Base-by-base conservation (phyloP, 2,113 vertebrate species). In the Ariopsis seemanni region DNA sequence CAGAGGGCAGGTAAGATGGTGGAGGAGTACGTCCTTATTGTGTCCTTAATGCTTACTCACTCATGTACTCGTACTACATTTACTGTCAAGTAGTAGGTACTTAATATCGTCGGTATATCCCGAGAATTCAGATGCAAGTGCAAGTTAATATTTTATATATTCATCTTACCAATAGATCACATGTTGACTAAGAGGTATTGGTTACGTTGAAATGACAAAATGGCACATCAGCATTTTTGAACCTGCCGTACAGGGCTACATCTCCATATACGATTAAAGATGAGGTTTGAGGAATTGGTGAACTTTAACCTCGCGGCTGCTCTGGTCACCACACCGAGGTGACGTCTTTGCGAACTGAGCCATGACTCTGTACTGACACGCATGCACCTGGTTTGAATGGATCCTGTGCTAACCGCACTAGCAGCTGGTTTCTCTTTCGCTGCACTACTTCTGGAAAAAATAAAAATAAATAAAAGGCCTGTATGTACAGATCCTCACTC, bases 301-400 rank as follows among this genome's bases (percentile, higher is more conserved):
- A 57, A 79, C 72, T 48, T 86, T 80, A 27, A 58, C 79, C 50
- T 18, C 50, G 63, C 17, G 58, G 85, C 55, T 11, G 27, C 14
- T 0, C 20, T 20, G n/a, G 75, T 67, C 18, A 52, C 34, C 9
- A 20, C 53, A 18, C 5, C 1, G 22, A n/a, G 22, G 57, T 57
- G 11, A 22, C 17, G 4, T 30, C 17, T 58, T 17, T 55, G 22
- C 1, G 42, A 15, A 57, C 50, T 14, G 27, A 72, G 34, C 75
- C 18, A 12, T 50, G 74, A 81, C 52, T 60, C 65, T 79, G 17
- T 67, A 57, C 88, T 88, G 87, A 88, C 85, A 78, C 89, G 94
- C 94, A 95, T 95, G 95, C 89, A 58, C 34, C 88, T 86, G 77
- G 12, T 78, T 86, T 85, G 18, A 42, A 2, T 1, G 85, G 77